Conservation (phyloP, 2,797 vertebrate genomes). For the Microctenopoma steveboyesi region DNA sequence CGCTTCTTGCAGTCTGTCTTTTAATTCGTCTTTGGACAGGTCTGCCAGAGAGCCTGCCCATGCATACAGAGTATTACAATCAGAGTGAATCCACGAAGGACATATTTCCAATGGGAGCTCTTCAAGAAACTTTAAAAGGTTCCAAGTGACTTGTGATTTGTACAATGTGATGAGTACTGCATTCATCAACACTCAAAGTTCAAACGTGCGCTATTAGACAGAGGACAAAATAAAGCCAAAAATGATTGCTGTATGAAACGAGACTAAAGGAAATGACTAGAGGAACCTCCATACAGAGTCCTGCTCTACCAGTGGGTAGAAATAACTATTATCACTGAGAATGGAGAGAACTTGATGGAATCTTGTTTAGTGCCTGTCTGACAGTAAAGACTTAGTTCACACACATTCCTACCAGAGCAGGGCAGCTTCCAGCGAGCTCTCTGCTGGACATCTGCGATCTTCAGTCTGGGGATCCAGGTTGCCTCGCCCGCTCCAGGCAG, state of each 20-base stretch:
- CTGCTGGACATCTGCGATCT: constrained; percentile 37
- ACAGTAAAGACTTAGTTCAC: neutral
- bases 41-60: constrained; percentile 78
- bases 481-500: constrained; percentile 21
- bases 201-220: no score
- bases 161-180: no score
- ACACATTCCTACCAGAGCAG: constrained; percentile 6
- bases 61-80: constrained; percentile 22
- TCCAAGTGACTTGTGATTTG: no score
- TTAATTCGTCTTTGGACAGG: constrained; percentile 86
- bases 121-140: no score
- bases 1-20: constrained; percentile 83
- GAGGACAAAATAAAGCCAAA: no score
- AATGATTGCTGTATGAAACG: no score
- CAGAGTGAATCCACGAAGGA: neutral
- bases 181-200: no score
- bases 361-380: neutral
- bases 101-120: no score
- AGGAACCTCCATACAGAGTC: no score
- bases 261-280: no score
- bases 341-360: neutral
- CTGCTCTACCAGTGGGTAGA: no score
- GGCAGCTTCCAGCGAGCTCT: constrained; percentile 40
- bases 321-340: no score
- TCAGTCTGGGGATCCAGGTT: constrained; percentile 60